Evolutionary conservation across 2,888 invertebrate species (phyloP).

Genomic region (Trachelus troglodyta): DNA sequence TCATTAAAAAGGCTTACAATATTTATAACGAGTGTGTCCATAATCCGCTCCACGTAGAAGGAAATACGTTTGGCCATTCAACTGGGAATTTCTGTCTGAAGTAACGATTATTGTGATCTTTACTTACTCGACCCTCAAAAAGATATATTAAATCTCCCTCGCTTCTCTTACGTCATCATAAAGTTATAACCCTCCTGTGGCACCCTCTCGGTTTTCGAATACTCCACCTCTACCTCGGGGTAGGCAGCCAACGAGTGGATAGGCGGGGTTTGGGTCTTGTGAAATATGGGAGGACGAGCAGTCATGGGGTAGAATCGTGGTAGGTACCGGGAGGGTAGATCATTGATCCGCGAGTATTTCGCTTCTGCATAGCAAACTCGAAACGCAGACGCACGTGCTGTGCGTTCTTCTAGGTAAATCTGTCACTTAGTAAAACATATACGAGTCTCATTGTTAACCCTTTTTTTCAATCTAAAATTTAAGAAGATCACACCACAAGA

Average conservation of each 20-base stretch:
- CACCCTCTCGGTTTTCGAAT: not conserved
- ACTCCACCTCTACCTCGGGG: not conserved
- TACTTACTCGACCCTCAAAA: not conserved
- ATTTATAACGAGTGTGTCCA: not conserved
- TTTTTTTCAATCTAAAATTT: no score
- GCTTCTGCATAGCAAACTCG: not conserved
- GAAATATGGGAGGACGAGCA: conserved; percentile 8
- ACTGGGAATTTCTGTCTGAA: not conserved
- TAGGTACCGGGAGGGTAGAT: conserved; percentile 22
- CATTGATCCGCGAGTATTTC: conserved; percentile 24
- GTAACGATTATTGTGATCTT: not conserved
- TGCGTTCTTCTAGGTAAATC: not conserved
- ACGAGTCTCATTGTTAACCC: not conserved
- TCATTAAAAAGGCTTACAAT: not conserved
- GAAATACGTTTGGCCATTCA: not conserved
- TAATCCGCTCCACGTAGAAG: not conserved
- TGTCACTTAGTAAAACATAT: not conserved
- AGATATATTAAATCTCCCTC: conserved; percentile 3
- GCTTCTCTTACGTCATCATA: not conserved
- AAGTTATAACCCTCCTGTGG: conserved; percentile 3
- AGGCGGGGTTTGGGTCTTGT: not conserved
- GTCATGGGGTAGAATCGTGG: not conserved
- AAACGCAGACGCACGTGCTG: not conserved
- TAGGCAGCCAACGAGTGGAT: not conserved
- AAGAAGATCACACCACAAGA: no score